These are phyloP conservation scores for Gila robusta DNA, from an alignment of 2,797 vertebrate species.

Conservation along the genomic window DNA sequence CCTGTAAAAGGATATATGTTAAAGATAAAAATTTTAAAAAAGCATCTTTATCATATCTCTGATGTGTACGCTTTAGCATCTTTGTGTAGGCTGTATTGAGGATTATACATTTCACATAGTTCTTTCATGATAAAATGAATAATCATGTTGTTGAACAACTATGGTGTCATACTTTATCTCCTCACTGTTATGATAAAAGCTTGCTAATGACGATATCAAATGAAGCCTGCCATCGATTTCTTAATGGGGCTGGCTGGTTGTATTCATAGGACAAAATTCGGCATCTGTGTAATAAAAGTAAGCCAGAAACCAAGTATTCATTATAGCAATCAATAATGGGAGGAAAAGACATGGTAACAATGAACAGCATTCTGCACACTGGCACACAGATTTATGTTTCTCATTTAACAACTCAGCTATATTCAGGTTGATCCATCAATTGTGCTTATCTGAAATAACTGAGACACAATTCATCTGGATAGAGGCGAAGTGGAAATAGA, in stretches of 20 bases:
- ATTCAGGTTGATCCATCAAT: constrained; percentile 37
- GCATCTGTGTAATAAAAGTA: constrained; percentile 47
- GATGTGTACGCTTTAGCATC: background rate
- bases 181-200: constrained; percentile 55
- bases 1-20: background rate
- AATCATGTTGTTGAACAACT: constrained; percentile 55
- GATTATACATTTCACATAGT: constrained; percentile 60
- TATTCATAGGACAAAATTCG: constrained; percentile 54
- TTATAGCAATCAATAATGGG: constrained; percentile 58
- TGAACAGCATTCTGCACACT: constrained; percentile 26
- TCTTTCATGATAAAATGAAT: constrained; percentile 64
- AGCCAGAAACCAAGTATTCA: constrained; percentile 58
- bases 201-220: constrained; percentile 61
- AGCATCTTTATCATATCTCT: background rate
- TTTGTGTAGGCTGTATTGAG: constrained; percentile 33
- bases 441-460: constrained; percentile 45
- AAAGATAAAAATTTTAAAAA: background rate
- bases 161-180: constrained; percentile 50
- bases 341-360: constrained; percentile 37
- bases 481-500: constrained; percentile 15
- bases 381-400: constrained; percentile 53
- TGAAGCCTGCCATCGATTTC: constrained; percentile 57
- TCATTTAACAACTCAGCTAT: constrained; percentile 45
- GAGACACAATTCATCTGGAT: constrained; percentile 38
- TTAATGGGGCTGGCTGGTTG: constrained; percentile 57